Conservation (phyloP, 2,113 vertebrate species). For the Lamprologus callipterus region DNA sequence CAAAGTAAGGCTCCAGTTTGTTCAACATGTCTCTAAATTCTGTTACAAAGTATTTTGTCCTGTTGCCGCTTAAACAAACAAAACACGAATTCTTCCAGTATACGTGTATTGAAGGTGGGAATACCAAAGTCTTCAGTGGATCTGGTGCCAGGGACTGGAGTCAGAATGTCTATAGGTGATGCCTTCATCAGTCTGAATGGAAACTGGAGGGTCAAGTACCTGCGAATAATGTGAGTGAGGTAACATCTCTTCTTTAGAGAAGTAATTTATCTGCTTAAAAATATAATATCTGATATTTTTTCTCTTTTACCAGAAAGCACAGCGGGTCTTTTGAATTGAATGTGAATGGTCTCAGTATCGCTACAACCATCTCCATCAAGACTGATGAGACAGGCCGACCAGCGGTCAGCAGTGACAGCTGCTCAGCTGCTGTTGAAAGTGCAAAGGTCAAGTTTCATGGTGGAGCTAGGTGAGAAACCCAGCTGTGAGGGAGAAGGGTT, state of each 20-base stretch:
- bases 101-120: slow-evolving; percentile 50
- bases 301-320: slow-evolving; percentile 51
- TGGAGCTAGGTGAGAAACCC: background rate
- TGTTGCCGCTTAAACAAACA: background rate
- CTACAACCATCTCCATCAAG: slow-evolving; percentile 28
- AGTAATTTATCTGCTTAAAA: background rate
- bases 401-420: slow-evolving; percentile 35
- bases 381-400: slow-evolving; percentile 63
- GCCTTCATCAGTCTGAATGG: slow-evolving; percentile 62
- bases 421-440: slow-evolving; percentile 28
- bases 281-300: background rate
- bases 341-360: slow-evolving; percentile 48
- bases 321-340: slow-evolving; percentile 64
- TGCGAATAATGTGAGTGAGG: slow-evolving; percentile 59
- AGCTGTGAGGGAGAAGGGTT: background rate
- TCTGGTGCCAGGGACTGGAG: slow-evolving; percentile 55
- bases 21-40: background rate
- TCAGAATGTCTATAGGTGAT: slow-evolving; percentile 53
- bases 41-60: background rate
- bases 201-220: slow-evolving; percentile 68
- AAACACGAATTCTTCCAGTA: slow-evolving; percentile 32
- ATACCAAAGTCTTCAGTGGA: slow-evolving; percentile 52
- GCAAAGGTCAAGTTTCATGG: background rate
- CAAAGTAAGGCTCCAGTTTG: slow-evolving; percentile 48
- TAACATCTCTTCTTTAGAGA: background rate